These are phyloP conservation scores for Drosophila helvetica DNA, from an alignment of 2,888 invertebrate species.

Conservation along the genomic window DNA sequence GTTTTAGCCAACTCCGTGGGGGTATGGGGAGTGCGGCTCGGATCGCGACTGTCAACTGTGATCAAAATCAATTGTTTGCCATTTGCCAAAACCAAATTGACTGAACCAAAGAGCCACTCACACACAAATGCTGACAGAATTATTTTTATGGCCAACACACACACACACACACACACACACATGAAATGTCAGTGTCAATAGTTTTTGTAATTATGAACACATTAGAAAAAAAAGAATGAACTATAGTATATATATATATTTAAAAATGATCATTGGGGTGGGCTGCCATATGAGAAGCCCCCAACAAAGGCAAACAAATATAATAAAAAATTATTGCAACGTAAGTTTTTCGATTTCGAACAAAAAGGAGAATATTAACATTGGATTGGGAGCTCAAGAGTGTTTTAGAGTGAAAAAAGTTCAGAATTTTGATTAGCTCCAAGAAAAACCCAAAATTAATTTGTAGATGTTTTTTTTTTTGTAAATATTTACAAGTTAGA, in stretches of 20 bases:
- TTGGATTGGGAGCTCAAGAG: slow-evolving; percentile 68
- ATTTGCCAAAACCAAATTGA: slow-evolving; percentile 61
- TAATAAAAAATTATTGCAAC: slow-evolving; percentile 77
- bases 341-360: slow-evolving; percentile 42
- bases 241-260: slow-evolving; percentile 13
- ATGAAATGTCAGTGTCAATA: slow-evolving; percentile 56
- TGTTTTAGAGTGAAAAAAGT: slow-evolving; percentile 80
- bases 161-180: slow-evolving; percentile 12
- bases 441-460: background rate
- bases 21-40: slow-evolving; percentile 10
- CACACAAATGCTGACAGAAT: slow-evolving; percentile 55
- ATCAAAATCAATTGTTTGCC: slow-evolving; percentile 72
- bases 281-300: slow-evolving; percentile 42
- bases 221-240: slow-evolving; percentile 27
- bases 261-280: slow-evolving; percentile 34
- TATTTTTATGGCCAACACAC: slow-evolving; percentile 29
- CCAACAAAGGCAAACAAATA: slow-evolving; percentile 72
- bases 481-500: background rate
- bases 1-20: slow-evolving; percentile 56
- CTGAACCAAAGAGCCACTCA: slow-evolving; percentile 43
- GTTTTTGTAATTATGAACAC: slow-evolving; percentile 33
- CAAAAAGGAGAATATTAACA: slow-evolving; percentile 47
- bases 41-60: slow-evolving; percentile 52
- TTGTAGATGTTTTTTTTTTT: background rate
- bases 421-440: background rate